phyloP scores from a whole-genome alignment of 1,140 invertebrate species.

The Venturia canescens region DNA sequence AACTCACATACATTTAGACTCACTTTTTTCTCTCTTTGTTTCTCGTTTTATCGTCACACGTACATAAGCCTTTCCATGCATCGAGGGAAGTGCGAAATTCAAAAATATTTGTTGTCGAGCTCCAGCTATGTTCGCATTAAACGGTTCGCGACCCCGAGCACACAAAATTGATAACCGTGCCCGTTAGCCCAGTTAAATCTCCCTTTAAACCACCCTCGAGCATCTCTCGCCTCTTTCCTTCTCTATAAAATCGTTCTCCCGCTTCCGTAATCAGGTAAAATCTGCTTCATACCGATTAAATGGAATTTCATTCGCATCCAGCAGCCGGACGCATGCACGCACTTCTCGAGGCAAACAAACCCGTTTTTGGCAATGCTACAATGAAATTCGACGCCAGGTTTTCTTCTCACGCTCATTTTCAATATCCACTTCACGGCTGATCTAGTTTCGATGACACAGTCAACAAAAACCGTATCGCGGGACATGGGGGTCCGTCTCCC shows the following conservation, averaged over 20 bases:
- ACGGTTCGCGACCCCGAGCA: background rate
- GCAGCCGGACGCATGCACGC: background rate
- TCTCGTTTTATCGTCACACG: constrained; percentile 2
- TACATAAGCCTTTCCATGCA: constrained; percentile 8
- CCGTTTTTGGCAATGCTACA: background rate
- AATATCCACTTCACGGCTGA: constrained; percentile 13
- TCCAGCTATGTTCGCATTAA: constrained; percentile 29
- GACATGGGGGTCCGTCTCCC: too few relatives aligned
- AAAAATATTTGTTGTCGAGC: constrained; percentile 32
- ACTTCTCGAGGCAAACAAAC: background rate
- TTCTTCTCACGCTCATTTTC: background rate
- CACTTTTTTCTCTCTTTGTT: background rate
- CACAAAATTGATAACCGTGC: constrained; percentile 32
- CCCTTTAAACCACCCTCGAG: background rate
- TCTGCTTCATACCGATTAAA: constrained; percentile 33
- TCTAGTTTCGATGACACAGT: background rate
- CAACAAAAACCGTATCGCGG: background rate
- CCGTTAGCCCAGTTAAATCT: constrained; percentile 17
- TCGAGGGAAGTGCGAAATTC: constrained; percentile 2
- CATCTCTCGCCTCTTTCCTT: background rate
- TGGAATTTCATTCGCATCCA: constrained; percentile 14
- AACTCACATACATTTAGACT: background rate
- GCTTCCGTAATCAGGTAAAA: constrained; percentile 27
- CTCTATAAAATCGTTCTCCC: background rate
- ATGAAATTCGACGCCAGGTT: background rate